phyloP scores from a whole-genome alignment of 2,113 vertebrate genomes.

The Nycticryphes semicollaris region DNA sequence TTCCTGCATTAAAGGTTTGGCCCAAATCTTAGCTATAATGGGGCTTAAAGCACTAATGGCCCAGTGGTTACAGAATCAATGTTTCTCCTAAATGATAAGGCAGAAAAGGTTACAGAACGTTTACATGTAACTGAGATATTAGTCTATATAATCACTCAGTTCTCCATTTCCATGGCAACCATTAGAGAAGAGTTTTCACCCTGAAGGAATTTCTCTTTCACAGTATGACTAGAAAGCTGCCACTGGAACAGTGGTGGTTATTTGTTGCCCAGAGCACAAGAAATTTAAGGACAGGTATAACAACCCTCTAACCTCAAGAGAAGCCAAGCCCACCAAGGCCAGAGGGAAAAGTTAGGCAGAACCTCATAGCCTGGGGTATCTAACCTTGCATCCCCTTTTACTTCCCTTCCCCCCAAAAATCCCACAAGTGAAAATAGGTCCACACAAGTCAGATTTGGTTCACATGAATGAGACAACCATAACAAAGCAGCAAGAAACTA shows the following conservation, averaged over 20 bases:
- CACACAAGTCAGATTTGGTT: neutral
- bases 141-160: neutral
- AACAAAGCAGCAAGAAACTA: neutral
- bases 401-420: neutral
- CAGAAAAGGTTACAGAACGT: conserved; percentile 2
- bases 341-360: neutral
- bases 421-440: neutral
- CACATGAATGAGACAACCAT: neutral
- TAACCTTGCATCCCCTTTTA: neutral
- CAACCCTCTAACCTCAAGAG: neutral
- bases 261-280: neutral
- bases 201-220: conserved; percentile 15
- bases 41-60: neutral
- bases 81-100: neutral
- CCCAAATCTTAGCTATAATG: neutral
- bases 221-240: neutral
- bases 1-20: neutral
- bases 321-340: neutral
- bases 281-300: neutral
- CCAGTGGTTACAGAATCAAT: neutral
- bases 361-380: neutral
- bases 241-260: neutral
- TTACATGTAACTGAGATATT: conserved; percentile 1
- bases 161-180: conserved; percentile 37
- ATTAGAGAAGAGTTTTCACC: neutral